Percentiles rank a stretch among this genome's conserved stretches.
Evolutionary conservation across 2,113 vertebrate species (phyloP).

Genomic region (Fregetta grallaria): DNA sequence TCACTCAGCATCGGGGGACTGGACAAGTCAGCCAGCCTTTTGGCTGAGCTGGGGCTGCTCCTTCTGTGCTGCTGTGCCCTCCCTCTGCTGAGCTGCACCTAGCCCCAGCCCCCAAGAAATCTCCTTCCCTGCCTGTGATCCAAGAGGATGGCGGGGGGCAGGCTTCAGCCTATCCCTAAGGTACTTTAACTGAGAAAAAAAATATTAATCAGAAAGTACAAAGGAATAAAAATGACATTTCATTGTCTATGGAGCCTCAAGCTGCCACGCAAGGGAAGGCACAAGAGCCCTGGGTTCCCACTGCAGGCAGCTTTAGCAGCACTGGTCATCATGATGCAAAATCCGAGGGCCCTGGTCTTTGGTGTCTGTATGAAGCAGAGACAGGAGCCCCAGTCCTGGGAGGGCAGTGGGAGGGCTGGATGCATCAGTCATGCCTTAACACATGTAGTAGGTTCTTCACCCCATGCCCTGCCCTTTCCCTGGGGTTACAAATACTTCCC

Average conservation of each 20-base stretch:
- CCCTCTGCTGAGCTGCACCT: neutral
- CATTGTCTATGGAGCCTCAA: neutral
- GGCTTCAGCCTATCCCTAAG: neutral
- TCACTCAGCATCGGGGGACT: neutral
- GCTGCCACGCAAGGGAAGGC: neutral
- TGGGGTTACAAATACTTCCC: neutral
- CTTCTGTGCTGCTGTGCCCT: neutral
- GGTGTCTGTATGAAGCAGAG: neutral
- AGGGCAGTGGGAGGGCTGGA: neutral
- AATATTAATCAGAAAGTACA: neutral
- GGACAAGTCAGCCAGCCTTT: neutral
- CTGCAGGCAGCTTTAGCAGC: neutral
- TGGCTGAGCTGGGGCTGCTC: neutral
- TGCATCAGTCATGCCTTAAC: neutral
- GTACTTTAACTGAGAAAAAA: neutral
- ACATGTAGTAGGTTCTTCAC: neutral
- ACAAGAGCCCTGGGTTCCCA: neutral
- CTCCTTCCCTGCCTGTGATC: neutral
- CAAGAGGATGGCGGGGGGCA: neutral
- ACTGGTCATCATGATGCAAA: rapidly evolving
- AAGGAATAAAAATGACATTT: neutral
- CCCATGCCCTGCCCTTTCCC: neutral
- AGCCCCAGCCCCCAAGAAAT: neutral
- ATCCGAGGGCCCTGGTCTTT: rapidly evolving
- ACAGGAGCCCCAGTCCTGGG: rapidly evolving